phyloP scores from a whole-genome alignment of 2,113 vertebrate genomes.

The Gorsachius goisagi region DNA sequence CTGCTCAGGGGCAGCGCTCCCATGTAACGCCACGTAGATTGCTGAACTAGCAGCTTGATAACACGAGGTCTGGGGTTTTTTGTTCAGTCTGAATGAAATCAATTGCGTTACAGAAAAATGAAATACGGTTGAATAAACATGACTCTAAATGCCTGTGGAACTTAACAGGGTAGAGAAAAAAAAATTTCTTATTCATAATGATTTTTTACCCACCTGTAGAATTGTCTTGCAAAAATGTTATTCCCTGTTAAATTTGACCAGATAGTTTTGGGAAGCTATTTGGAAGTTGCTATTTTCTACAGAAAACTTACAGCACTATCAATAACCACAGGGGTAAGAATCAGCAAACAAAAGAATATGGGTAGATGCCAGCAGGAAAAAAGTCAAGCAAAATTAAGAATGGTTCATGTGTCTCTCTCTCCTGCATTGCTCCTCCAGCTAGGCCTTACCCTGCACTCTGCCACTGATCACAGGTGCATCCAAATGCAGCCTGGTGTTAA shows the following conservation, averaged over 20 bases:
- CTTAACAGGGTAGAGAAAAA: neutral
- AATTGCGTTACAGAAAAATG: neutral
- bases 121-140: neutral
- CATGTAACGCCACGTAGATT: fast-evolving
- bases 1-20: neutral
- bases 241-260: neutral
- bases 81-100: neutral
- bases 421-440: neutral
- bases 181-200: neutral
- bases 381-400: neutral
- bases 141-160: neutral
- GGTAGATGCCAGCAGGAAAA: neutral
- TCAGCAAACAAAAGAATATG: neutral
- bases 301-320: neutral
- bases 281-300: neutral
- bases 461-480: neutral
- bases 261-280: neutral
- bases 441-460: neutral
- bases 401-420: neutral
- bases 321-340: neutral
- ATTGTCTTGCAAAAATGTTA: neutral
- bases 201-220: neutral
- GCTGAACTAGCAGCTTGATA: neutral
- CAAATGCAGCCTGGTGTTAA: neutral
- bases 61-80: neutral